These are phyloP conservation scores for Mamestra configurata DNA, from an alignment of 1,140 invertebrate species.

Conservation along the genomic window DNA sequence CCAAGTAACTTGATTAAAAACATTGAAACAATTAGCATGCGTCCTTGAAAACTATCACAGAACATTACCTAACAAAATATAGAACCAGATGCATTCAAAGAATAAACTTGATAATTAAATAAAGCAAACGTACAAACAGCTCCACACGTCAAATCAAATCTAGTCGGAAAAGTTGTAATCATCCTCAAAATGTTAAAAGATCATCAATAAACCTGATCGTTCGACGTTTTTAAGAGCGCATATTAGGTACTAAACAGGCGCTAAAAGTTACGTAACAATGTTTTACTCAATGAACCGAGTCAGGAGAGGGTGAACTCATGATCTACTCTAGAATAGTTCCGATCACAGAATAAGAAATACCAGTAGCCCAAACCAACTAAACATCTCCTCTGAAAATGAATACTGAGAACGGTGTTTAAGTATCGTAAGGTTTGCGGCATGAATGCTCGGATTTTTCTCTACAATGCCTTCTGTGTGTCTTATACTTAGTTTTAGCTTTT, in stretches of 20 bases:
- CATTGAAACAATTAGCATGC: too few relatives aligned
- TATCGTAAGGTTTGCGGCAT: neutral
- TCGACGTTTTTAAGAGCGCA: neutral
- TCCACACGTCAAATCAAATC: neutral
- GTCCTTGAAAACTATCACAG: neutral
- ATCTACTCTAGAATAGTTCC: constrained; percentile 57
- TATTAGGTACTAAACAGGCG: neutral
- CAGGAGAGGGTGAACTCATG: constrained; percentile 53
- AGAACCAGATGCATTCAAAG: neutral
- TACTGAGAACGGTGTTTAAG: neutral
- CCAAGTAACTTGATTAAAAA: too few relatives aligned
- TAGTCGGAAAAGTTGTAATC: neutral
- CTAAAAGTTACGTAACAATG: constrained; percentile 35
- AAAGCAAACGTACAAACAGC: neutral
- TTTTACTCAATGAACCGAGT: constrained; percentile 54
- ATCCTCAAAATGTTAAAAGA: neutral
- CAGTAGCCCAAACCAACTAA: neutral
- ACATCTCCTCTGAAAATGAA: neutral
- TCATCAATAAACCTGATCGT: neutral
- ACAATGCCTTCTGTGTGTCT: neutral
- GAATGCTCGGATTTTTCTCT: neutral
- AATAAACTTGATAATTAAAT: neutral
- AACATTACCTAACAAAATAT: too few relatives aligned
- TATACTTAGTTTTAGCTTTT: neutral
- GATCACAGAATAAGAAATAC: neutral